Evolutionary conservation across 2,113 vertebrate genomes (phyloP), one percentile per base, ranked within the genome.

Genomic region (Noctilio leporinus): DNA sequence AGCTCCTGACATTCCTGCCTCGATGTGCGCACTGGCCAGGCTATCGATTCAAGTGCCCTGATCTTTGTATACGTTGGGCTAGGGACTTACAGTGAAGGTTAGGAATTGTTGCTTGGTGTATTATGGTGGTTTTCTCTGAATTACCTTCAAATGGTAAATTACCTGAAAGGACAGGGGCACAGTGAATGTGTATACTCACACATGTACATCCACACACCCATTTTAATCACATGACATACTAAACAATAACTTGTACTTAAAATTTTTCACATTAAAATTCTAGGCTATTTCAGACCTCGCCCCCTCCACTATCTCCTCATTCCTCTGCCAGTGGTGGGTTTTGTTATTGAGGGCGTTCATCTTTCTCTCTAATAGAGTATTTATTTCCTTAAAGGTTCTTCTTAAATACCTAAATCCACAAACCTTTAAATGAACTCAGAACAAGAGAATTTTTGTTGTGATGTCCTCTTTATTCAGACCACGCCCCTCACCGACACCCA

Each of bases 61-160:
- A 67, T 76, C 47, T 73, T 49, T 55, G 28, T 26, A 3, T 70
- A 5, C 45, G 75, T 59, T 83, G 62, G 53, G 35, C 57, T 8
- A 8, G 45, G 38, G 14, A 62, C 35, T 26, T 77, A 86, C 89
- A 64, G 30, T 24, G 65, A 80, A 76, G 1, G 10, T 75, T 96
- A 59, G 33, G 45, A 93, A 78, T 77, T 91, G 30, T 64, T 76
- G 51, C n/a, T 49, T 78, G 40, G 38, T 57, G 35, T 64, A 14
- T 53, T 86, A 22, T 30, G 47, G 38, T 82, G 69, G 7, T 72
- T 89, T 86, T 72, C 86, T 83, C 26, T 78, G 73, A 91, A 33
- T 80, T 95, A 82, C 65, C 62, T 83, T 92, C 70, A 92, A 86
- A 65, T 95, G 45, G 17, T 72, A 59, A 30, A 89, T 88, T 75